Conservation (phyloP, 2,888 invertebrate species). For the Erebia ligea region DNA sequence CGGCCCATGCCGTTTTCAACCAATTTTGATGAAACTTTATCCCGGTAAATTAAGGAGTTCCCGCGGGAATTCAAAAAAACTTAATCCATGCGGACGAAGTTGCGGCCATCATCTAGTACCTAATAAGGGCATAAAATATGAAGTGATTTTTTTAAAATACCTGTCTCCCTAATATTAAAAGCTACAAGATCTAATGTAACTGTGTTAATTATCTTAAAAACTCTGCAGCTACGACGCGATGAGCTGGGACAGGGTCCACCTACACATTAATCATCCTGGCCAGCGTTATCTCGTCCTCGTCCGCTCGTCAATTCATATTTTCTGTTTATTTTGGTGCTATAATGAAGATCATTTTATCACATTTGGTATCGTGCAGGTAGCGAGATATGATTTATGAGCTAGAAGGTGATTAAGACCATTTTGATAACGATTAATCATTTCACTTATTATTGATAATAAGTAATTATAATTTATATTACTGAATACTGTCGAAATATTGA, state of each 20-base stretch:
- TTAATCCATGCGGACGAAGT: too few species aligned
- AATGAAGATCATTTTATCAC: slow-evolving; percentile 36
- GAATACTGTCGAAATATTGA: too few species aligned
- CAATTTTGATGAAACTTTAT: too few species aligned
- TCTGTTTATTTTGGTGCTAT: slow-evolving; percentile 41
- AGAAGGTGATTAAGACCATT: slow-evolving; percentile 45
- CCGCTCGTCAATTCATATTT: slow-evolving; percentile 47
- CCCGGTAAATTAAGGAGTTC: too few species aligned
- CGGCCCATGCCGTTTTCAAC: too few species aligned
- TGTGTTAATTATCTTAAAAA: slow-evolving; percentile 67
- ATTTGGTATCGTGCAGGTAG: slow-evolving; percentile 25
- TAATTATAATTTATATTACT: too few species aligned
- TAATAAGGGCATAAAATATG: too few species aligned
- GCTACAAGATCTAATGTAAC: neutral
- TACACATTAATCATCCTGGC: slow-evolving; percentile 71
- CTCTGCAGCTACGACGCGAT: slow-evolving; percentile 62
- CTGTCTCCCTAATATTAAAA: too few species aligned
- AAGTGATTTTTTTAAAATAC: too few species aligned
- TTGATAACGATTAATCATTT: slow-evolving; percentile 52
- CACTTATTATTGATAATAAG: slow-evolving; percentile 18
- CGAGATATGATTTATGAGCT: slow-evolving; percentile 18
- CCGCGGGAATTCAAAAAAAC: too few species aligned
- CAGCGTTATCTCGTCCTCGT: slow-evolving; percentile 64
- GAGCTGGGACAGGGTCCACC: slow-evolving; percentile 59
- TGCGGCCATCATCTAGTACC: too few species aligned